These are phyloP conservation scores for Orthosia cruda DNA, from an alignment of 2,888 invertebrate genomes.

Conservation along the genomic window DNA sequence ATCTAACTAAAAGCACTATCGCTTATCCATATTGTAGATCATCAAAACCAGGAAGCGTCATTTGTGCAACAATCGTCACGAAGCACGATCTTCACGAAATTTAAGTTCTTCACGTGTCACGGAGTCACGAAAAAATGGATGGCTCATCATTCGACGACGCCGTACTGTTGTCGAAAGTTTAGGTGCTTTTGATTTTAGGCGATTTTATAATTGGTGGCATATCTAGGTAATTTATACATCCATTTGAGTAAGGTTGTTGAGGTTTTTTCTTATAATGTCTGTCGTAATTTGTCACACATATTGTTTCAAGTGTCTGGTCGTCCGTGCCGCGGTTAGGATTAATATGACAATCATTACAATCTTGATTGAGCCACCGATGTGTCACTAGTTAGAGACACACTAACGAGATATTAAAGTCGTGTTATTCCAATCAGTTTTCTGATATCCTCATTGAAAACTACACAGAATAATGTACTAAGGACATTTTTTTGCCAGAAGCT, in stretches of 20 bases:
- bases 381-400: not conserved
- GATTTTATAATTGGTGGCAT: constrained; percentile 1
- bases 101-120: constrained; percentile 64
- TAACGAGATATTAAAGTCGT: not conserved
- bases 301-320: not conserved
- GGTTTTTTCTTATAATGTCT: not conserved
- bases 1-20: constrained; percentile 30
- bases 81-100: constrained; percentile 66
- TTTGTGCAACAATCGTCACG: constrained; percentile 68
- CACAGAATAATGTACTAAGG: no score
- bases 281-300: not conserved
- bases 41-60: constrained; percentile 68
- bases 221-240: not conserved
- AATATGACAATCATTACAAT: not conserved
- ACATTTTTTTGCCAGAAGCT: no score
- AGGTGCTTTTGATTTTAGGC: constrained; percentile 10
- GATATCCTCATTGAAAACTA: not conserved
- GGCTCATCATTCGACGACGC: constrained; percentile 29
- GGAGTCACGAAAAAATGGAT: constrained; percentile 65
- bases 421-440: not conserved
- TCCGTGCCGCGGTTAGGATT: not conserved
- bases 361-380: not conserved
- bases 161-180: constrained; percentile 23
- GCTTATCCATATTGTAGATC: constrained; percentile 55
- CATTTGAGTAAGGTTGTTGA: not conserved